These are phyloP conservation scores for Erpornis zantholeuca DNA, from an alignment of 2,113 vertebrate species.

Conservation along the genomic window DNA sequence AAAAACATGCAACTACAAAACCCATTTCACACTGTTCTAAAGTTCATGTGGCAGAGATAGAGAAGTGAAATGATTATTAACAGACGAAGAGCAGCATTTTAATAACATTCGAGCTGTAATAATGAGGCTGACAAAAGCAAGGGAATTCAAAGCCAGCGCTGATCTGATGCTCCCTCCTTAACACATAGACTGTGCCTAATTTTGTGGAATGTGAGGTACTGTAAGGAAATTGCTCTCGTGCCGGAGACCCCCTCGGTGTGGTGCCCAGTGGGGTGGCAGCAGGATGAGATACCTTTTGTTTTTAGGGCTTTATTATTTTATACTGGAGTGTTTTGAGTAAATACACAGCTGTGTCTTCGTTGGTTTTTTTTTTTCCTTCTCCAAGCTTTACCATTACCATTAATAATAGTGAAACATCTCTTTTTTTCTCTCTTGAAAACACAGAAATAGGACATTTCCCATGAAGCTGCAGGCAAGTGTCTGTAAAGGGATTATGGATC, in stretches of 20 bases:
- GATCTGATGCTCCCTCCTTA: slow-evolving; percentile 43
- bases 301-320: slow-evolving; percentile 29
- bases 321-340: slow-evolving; percentile 11
- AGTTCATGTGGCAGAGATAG: slow-evolving; percentile 70
- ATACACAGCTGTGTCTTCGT: neutral
- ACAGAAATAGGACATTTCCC: neutral
- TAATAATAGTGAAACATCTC: neutral
- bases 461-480: neutral
- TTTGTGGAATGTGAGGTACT: neutral
- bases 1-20: slow-evolving; percentile 70
- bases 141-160: slow-evolving; percentile 49
- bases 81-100: slow-evolving; percentile 69
- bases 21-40: slow-evolving; percentile 64
- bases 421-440: neutral
- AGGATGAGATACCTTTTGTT: slow-evolving; percentile 42
- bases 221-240: neutral
- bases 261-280: slow-evolving; percentile 28
- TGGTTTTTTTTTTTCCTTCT: neutral
- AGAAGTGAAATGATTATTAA: slow-evolving; percentile 69
- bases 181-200: slow-evolving; percentile 16
- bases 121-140: slow-evolving; percentile 71
- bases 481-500: neutral
- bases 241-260: neutral
- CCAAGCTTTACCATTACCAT: neutral
- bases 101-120: slow-evolving; percentile 65